These are phyloP conservation scores for Ganaspis brasiliensis DNA, from an alignment of 2,888 invertebrate species.

Conservation along the genomic window DNA sequence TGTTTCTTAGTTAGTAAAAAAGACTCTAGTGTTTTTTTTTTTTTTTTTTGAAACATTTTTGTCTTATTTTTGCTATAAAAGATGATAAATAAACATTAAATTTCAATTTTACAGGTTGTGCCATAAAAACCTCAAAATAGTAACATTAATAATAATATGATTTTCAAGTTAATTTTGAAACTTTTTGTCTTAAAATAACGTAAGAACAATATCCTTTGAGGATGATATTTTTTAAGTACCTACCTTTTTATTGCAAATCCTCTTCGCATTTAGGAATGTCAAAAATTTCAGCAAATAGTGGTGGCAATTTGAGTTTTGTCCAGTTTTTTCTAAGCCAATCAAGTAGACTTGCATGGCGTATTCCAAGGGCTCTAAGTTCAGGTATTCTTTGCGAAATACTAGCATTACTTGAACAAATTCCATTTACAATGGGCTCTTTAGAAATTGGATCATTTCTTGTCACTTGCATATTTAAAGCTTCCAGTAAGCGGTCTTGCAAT, in stretches of 20 bases:
- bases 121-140: no score
- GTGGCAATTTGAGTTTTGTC: constrained; percentile 92
- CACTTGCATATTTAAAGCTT: constrained; percentile 91
- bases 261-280: constrained; percentile 95
- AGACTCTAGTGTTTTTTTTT: no score
- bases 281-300: constrained; percentile 97
- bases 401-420: constrained; percentile 76
- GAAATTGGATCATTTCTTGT: constrained; percentile 80
- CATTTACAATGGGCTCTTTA: constrained; percentile 70
- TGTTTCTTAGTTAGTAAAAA: no score
- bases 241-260: constrained; percentile 81
- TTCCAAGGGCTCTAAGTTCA: constrained; percentile 90
- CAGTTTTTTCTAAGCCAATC: constrained; percentile 96
- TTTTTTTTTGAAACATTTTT: no score
- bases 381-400: constrained; percentile 85
- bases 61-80: no score
- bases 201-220: no score
- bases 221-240: no score
- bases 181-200: no score
- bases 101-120: no score
- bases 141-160: no score
- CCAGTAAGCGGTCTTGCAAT: constrained; percentile 90
- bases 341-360: constrained; percentile 91
- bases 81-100: no score
- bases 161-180: no score